These are phyloP conservation scores for Ctena decussata DNA, from an alignment of 2,888 invertebrate genomes.

Conservation along the genomic window DNA sequence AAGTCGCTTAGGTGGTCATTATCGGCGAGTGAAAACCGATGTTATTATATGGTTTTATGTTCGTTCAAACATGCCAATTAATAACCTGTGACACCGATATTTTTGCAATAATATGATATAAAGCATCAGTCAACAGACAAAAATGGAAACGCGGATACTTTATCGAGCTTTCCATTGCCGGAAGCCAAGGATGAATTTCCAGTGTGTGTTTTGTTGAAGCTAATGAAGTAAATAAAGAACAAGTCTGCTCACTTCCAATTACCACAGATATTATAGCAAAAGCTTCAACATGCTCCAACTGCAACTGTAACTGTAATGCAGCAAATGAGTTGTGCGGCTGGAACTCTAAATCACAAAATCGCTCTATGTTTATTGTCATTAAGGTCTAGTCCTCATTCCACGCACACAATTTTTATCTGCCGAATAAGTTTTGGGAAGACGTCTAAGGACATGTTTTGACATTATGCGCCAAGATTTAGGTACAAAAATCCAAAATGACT, in stretches of 20 bases:
- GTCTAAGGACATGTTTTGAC: not conserved
- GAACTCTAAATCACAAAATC: no score
- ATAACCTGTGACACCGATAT: no score
- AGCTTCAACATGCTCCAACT: no score
- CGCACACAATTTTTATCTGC: not conserved
- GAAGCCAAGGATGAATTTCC: not conserved
- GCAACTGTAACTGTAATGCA: no score
- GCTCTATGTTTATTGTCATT: not conserved
- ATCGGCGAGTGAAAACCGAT: no score
- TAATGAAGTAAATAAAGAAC: not conserved
- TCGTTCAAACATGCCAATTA: no score
- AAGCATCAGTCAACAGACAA: conserved; percentile 9
- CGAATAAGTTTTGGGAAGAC: not conserved
- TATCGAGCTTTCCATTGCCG: conserved; percentile 69
- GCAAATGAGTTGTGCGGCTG: no score
- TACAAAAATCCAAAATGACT: not conserved
- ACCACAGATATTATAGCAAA: not conserved
- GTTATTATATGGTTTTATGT: no score
- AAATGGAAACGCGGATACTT: conserved; percentile 79
- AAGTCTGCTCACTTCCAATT: not conserved
- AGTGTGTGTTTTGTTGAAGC: conserved; percentile 18
- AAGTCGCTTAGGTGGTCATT: no score
- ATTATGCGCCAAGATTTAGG: not conserved
- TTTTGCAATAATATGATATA: conserved; percentile 57
- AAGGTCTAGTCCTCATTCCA: not conserved